These are phyloP conservation scores for Drosophila sturtevanti DNA, from an alignment of 1,140 invertebrate species.

Conservation along the genomic window DNA sequence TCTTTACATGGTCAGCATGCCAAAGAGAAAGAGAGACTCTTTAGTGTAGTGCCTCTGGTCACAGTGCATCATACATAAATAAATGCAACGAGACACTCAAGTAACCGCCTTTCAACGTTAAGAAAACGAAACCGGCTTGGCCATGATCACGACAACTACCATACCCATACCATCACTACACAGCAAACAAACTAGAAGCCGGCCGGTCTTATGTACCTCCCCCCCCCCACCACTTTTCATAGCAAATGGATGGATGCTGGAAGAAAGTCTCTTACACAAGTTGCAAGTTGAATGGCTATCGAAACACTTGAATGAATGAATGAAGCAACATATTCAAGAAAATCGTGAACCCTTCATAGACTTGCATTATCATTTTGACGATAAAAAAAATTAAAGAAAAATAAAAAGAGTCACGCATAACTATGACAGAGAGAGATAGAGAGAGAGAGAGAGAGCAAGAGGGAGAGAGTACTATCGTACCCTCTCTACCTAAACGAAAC, in stretches of 20 bases:
- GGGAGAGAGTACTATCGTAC: background rate
- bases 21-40: background rate
- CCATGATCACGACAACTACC: background rate
- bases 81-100: slow-evolving; percentile 1
- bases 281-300: slow-evolving; percentile 9
- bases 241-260: background rate
- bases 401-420: background rate
- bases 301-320: slow-evolving; percentile 8
- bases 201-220: background rate
- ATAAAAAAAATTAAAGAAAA: background rate
- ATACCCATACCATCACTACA: background rate
- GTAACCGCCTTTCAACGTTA: slow-evolving; percentile 1
- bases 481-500: background rate
- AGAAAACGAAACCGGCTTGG: slow-evolving; percentile 1
- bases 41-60: background rate
- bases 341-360: slow-evolving; percentile 1
- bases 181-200: background rate
- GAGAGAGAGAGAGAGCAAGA: background rate
- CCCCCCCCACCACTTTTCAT: too few relatives aligned
- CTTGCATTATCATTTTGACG: background rate
- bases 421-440: background rate
- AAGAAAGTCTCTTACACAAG: slow-evolving; percentile 9
- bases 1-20: background rate
- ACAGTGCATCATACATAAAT: background rate
- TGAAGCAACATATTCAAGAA: background rate